Evolutionary conservation across 2,113 vertebrate genomes (phyloP).

Genomic region (Notarius quadriscutis): DNA sequence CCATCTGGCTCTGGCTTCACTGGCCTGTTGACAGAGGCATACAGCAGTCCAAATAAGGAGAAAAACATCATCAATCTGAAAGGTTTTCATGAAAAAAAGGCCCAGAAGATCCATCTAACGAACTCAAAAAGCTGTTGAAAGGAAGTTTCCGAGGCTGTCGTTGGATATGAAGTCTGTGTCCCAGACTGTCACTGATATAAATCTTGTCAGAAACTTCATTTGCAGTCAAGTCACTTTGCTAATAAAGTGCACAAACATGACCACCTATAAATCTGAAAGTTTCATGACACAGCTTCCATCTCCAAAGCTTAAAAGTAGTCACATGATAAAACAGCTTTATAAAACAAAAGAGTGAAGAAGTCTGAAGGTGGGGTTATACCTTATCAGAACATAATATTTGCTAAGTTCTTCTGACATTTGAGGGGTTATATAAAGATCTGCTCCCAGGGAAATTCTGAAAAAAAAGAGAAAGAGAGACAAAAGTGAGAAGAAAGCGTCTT

Average conservation of each 20-base stretch:
- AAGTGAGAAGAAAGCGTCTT: background rate
- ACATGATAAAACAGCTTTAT: background rate
- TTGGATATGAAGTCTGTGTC: background rate
- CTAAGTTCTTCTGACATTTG: background rate
- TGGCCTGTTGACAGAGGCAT: constrained; percentile 1
- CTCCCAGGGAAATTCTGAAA: background rate
- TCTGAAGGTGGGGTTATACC: background rate
- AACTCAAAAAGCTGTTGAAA: background rate
- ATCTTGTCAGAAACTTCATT: constrained; percentile 7
- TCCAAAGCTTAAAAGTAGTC: background rate
- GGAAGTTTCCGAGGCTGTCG: background rate
- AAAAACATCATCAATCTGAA: constrained; percentile 7
- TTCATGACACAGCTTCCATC: background rate
- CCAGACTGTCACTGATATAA: background rate
- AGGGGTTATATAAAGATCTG: background rate
- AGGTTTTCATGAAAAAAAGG: constrained; percentile 8
- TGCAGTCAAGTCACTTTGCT: background rate
- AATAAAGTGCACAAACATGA: constrained; percentile 4
- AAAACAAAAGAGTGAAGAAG: background rate
- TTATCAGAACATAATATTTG: background rate
- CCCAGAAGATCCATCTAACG: constrained; percentile 8
- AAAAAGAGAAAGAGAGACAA: background rate
- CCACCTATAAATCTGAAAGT: background rate
- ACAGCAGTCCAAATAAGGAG: background rate
- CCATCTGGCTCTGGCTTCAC: constrained; percentile 30